phyloP scores from a whole-genome alignment of 1,140 invertebrate genomes.

The Anastrepha ludens region DNA sequence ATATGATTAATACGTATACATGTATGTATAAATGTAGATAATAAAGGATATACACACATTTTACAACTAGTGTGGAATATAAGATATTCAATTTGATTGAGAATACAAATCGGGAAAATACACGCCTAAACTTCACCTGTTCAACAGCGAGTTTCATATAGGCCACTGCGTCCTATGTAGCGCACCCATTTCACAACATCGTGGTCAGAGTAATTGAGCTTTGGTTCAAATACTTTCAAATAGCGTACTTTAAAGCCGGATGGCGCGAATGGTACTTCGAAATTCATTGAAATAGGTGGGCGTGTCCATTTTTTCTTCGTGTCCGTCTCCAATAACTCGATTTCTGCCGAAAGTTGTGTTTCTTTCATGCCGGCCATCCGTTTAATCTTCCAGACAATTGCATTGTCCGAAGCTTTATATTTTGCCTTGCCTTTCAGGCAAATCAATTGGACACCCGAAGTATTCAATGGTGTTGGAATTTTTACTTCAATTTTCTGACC shows the following conservation, averaged over 20 bases:
- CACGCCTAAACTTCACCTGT: not conserved
- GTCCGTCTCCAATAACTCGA: conserved; percentile 98
- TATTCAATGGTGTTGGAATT: conserved; percentile 99
- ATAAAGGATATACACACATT: conserved; percentile 10
- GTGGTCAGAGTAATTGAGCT: conserved; percentile 99
- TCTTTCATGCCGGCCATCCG: conserved; percentile 99
- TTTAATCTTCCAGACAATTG: conserved; percentile 99
- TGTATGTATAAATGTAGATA: conserved; percentile 22
- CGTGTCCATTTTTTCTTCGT: conserved; percentile 99
- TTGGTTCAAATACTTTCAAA: conserved; percentile 99
- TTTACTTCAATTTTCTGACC: conserved; percentile 99
- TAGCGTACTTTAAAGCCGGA: conserved; percentile 99
- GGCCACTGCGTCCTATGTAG: conserved; percentile 98
- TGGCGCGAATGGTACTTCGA: conserved; percentile 98
- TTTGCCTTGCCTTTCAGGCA: conserved; percentile 99
- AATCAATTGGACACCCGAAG: conserved; percentile 98
- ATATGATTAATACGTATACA: conserved; percentile 35
- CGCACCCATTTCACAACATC: conserved; percentile 99
- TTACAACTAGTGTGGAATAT: conserved; percentile 47
- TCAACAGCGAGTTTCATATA: conserved; percentile 99
- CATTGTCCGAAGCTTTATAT: conserved; percentile 99
- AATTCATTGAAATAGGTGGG: conserved; percentile 99
- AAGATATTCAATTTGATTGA: not conserved
- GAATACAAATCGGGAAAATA: conserved; percentile 40
- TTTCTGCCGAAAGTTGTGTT: conserved; percentile 99